Conservation (phyloP, 2,888 invertebrate genomes). For the Drosophila quinaria region DNA sequence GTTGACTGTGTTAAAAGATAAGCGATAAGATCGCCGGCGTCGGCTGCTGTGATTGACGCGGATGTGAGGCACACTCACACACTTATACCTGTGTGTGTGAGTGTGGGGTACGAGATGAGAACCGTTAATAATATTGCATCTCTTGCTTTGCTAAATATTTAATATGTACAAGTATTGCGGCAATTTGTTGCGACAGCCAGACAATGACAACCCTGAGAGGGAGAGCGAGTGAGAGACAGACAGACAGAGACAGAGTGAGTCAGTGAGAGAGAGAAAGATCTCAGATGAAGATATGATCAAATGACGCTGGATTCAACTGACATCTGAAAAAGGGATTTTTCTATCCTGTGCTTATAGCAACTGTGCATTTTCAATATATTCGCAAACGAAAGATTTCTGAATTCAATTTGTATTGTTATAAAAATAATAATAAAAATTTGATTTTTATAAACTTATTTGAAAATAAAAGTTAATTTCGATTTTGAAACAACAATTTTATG, state of each 20-base stretch:
- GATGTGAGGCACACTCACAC: constrained; percentile 5
- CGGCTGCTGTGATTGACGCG: constrained; percentile 60
- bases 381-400: too few species aligned
- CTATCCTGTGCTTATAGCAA: background rate
- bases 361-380: background rate
- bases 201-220: background rate
- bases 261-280: background rate
- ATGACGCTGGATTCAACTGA: background rate
- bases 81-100: background rate
- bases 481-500: too few species aligned
- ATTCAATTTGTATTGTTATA: too few species aligned
- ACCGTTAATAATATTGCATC: constrained; percentile 59
- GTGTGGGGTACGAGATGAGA: constrained; percentile 10
- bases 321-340: background rate
- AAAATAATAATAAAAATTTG: too few species aligned
- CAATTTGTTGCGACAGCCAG: constrained; percentile 25
- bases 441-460: too few species aligned
- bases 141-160: constrained; percentile 55
- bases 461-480: too few species aligned
- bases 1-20: constrained; percentile 58
- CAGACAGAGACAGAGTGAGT: background rate
- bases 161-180: constrained; percentile 36
- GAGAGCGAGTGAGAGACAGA: too few species aligned
- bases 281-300: background rate
- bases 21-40: constrained; percentile 65